phyloP scores from a whole-genome alignment of 2,797 vertebrate genomes.

The Takifugu ocellatus region DNA sequence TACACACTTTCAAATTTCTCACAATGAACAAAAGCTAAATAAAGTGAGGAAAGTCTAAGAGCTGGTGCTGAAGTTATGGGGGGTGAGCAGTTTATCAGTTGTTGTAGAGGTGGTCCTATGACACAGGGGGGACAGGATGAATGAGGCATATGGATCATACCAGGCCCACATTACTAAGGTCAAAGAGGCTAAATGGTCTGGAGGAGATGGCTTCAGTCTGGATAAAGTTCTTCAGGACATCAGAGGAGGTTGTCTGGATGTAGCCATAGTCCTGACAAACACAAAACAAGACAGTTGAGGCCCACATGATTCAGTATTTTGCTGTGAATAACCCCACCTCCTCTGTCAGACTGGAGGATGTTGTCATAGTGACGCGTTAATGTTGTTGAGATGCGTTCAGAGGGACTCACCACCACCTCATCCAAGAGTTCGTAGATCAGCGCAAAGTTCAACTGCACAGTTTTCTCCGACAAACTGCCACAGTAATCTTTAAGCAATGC shows the following conservation, averaged over 20 bases:
- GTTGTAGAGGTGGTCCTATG: no score
- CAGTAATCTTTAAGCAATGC: conserved; percentile 86
- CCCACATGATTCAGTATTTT: not conserved
- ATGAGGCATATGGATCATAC: conserved; percentile 49
- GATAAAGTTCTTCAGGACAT: conserved; percentile 88
- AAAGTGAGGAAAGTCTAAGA: no score
- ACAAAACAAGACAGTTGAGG: not conserved
- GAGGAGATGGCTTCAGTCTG: conserved; percentile 83
- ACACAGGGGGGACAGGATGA: no score
- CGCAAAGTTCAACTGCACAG: conserved; percentile 83
- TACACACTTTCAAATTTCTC: no score
- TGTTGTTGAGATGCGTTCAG: not conserved
- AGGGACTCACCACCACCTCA: conserved; percentile 81
- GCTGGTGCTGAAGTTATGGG: no score
- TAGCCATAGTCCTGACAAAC: conserved; percentile 84
- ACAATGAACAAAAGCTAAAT: no score
- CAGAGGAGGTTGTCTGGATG: conserved; percentile 84
- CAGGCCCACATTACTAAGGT: conserved; percentile 87
- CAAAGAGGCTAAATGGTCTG: conserved; percentile 85
- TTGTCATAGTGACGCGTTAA: not conserved
- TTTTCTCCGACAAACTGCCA: conserved; percentile 81
- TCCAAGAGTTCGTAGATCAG: conserved; percentile 89
- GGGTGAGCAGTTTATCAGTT: no score
- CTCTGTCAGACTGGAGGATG: not conserved
- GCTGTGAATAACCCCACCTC: not conserved